phyloP scores from a whole-genome alignment of 2,888 invertebrate species.

The Cerastis leucographa region DNA sequence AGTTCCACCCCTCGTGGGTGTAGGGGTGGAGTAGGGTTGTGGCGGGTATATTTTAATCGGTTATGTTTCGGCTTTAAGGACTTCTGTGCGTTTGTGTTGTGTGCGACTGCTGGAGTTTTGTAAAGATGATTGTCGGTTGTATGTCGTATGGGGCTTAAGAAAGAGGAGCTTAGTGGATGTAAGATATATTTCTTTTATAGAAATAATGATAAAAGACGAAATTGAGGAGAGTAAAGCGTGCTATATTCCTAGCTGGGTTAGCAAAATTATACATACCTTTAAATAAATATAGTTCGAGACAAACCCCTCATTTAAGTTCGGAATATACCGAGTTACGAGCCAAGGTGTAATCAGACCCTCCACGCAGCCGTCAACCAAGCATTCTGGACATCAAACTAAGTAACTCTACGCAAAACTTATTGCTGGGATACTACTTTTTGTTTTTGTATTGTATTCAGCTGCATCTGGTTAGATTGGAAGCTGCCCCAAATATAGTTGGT shows the following conservation, averaged over 20 bases:
- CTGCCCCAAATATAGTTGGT: neutral
- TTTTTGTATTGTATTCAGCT: neutral
- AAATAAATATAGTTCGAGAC: neutral
- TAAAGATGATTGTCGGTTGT: conserved; percentile 12
- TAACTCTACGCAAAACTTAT: too few relatives aligned
- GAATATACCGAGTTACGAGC: neutral
- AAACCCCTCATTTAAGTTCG: neutral
- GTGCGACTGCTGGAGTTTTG: conserved; percentile 22
- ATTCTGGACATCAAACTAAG: too few relatives aligned
- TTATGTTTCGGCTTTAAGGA: conserved; percentile 48
- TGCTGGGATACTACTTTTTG: too few relatives aligned
- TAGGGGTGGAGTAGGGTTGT: conserved; percentile 68
- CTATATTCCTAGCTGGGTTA: neutral
- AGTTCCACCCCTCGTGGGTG: conserved; percentile 59
- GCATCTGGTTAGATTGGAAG: neutral
- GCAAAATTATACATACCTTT: neutral
- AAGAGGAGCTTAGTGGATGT: conserved; percentile 8
- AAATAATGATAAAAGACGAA: neutral
- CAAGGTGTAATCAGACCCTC: too few relatives aligned
- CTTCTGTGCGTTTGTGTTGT: conserved; percentile 33
- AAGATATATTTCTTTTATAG: neutral
- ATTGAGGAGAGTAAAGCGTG: neutral
- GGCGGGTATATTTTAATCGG: conserved; percentile 53
- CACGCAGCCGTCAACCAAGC: too few relatives aligned
- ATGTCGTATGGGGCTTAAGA: neutral